These are phyloP conservation scores for Anastatus disparis DNA, from an alignment of 1,140 invertebrate genomes.

Conservation along the genomic window DNA sequence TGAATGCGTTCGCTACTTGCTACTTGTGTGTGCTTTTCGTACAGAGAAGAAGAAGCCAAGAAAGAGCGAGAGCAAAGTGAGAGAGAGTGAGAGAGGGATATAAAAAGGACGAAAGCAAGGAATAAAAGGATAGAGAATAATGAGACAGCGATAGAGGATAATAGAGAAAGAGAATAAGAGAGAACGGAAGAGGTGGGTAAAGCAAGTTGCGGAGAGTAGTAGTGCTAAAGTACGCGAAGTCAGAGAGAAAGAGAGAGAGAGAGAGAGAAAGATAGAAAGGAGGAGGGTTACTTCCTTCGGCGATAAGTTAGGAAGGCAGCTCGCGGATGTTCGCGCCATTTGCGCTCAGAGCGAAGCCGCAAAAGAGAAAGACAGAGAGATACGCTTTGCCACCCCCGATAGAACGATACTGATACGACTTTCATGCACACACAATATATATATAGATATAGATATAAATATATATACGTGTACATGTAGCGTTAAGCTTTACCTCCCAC, in stretches of 20 bases:
- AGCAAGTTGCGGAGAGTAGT: not conserved
- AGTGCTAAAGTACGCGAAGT: conserved; percentile 12
- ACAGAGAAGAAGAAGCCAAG: not conserved
- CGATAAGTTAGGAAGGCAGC: conserved; percentile 54
- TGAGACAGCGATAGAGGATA: not conserved
- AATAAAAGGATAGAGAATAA: not conserved
- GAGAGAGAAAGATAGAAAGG: not conserved
- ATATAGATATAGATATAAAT: not conserved
- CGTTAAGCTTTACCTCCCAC: too few relatives aligned
- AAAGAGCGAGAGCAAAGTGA: not conserved
- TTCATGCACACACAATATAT: conserved; percentile 41
- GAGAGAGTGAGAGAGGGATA: not conserved
- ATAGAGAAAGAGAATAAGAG: not conserved
- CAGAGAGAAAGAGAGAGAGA: not conserved
- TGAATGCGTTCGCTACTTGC: too few relatives aligned
- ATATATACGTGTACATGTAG: not conserved
- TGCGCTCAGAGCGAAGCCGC: conserved; percentile 40
- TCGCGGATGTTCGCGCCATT: conserved; percentile 59
- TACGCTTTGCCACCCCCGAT: too few relatives aligned
- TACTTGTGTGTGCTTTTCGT: too few relatives aligned
- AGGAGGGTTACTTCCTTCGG: conserved; percentile 50
- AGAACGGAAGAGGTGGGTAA: not conserved
- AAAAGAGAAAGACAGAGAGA: conserved; percentile 39
- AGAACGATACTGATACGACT: conserved; percentile 45
- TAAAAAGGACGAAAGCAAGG: not conserved